A percentile compares a stretch with the other conserved stretches of the same genome.
phyloP scores from a whole-genome alignment of 2,113 vertebrate genomes.

The Campylomormyrus tamandua region DNA sequence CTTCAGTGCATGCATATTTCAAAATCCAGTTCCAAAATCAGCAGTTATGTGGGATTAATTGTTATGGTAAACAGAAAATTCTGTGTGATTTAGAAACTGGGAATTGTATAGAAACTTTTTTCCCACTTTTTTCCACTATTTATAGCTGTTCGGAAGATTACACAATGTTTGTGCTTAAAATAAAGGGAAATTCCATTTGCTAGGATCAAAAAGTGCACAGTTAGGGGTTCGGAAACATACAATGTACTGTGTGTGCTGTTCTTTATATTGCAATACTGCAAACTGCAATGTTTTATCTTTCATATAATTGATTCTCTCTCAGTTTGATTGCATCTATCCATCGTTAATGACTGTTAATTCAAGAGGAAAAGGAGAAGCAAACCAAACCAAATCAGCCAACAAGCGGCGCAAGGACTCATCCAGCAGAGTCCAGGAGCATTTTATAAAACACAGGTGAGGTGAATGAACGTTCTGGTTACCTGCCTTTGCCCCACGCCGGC shows the following conservation, averaged over 20 bases:
- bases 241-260: neutral
- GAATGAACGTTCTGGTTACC: neutral
- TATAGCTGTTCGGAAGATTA: neutral
- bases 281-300: neutral
- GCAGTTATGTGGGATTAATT: neutral
- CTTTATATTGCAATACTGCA: neutral
- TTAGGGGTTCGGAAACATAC: neutral
- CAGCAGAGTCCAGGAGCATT: neutral
- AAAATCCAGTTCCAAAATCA: neutral
- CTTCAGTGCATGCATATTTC: neutral
- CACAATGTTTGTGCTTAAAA: neutral
- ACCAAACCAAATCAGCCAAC: neutral
- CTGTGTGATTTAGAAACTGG: neutral
- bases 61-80: neutral
- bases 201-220: neutral
- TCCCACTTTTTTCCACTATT: neutral
- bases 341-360: neutral
- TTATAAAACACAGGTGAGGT: neutral
- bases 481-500: neutral
- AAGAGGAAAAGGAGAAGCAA: neutral
- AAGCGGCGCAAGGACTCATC: neutral
- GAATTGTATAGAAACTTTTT: neutral
- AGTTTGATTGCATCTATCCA: neutral
- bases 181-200: neutral
- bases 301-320: neutral